phyloP scores from a whole-genome alignment of 2,113 vertebrate species.

The Tor tambroides region DNA sequence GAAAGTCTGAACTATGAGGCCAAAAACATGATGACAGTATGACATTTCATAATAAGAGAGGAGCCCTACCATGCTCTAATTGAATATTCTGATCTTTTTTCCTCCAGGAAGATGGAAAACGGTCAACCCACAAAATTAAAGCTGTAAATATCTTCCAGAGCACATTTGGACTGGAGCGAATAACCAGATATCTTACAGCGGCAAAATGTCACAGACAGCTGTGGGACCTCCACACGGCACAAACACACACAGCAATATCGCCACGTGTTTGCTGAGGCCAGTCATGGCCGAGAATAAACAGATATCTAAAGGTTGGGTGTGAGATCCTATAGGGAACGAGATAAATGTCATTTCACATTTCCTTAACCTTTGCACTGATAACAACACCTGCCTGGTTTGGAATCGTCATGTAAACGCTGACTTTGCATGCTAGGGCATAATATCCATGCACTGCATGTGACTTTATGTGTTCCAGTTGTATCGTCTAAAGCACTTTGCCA shows the following conservation, averaged over 20 bases:
- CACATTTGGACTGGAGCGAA: conserved; percentile 46
- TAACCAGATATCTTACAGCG: conserved; percentile 51
- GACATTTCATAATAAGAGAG: background rate
- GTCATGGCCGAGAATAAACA: conserved; percentile 53
- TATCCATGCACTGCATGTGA: conserved; percentile 24
- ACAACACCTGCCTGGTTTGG: conserved; percentile 28
- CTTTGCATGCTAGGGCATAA: conserved; percentile 37
- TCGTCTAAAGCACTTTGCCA: conserved; percentile 37
- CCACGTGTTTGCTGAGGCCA: conserved; percentile 58
- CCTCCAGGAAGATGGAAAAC: background rate
- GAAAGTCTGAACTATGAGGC: background rate
- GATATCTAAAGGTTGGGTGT: conserved; percentile 44
- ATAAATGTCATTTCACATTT: conserved; percentile 48
- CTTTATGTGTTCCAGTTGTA: conserved; percentile 6
- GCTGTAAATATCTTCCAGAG: conserved; percentile 46
- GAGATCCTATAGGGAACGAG: conserved; percentile 40
- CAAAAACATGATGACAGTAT: background rate
- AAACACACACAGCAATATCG: conserved; percentile 64
- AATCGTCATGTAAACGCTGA: conserved; percentile 46
- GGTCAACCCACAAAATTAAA: conserved; percentile 41
- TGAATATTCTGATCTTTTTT: conserved; percentile 17
- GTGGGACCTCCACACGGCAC: conserved; percentile 62
- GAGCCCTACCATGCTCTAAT: background rate
- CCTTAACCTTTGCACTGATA: conserved; percentile 54
- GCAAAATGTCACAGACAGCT: conserved; percentile 71